Evolutionary conservation across 2,888 invertebrate species (phyloP).

Genomic region (Pyrgus malvae): DNA sequence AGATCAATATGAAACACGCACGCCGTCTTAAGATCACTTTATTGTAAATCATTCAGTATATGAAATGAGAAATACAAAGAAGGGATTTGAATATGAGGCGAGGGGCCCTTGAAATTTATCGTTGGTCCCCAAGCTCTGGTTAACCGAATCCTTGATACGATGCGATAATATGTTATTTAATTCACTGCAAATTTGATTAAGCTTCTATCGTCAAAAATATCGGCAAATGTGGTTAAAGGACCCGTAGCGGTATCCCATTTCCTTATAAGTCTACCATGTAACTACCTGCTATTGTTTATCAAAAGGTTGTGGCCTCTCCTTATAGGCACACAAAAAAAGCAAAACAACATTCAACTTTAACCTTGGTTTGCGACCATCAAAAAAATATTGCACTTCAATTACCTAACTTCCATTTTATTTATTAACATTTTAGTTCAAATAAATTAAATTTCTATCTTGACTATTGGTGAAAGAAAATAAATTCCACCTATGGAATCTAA

Average conservation of each 20-base stretch:
- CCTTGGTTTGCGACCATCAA: no score
- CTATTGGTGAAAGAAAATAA: no score
- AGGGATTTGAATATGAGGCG: slow-evolving; percentile 76
- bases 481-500: no score
- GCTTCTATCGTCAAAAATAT: slow-evolving; percentile 16
- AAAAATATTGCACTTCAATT: no score
- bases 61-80: slow-evolving; percentile 75
- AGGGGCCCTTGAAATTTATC: slow-evolving; percentile 79
- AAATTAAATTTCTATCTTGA: no score
- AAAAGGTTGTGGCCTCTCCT: background rate
- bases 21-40: slow-evolving; percentile 40
- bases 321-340: no score
- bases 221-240: background rate
- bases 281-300: background rate
- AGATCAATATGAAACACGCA: slow-evolving; percentile 37
- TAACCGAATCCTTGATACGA: slow-evolving; percentile 64
- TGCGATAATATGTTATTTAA: slow-evolving; percentile 52
- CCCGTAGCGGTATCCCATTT: background rate
- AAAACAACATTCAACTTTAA: no score
- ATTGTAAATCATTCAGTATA: slow-evolving; percentile 69
- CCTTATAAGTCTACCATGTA: background rate
- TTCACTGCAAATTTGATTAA: slow-evolving; percentile 76
- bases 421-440: no score
- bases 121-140: slow-evolving; percentile 72
- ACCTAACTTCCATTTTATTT: no score